Evolutionary conservation across 2,113 vertebrate species (phyloP), one percentile per base, ranked within the genome.

Genomic region (Benitochromis conjunctus): DNA sequence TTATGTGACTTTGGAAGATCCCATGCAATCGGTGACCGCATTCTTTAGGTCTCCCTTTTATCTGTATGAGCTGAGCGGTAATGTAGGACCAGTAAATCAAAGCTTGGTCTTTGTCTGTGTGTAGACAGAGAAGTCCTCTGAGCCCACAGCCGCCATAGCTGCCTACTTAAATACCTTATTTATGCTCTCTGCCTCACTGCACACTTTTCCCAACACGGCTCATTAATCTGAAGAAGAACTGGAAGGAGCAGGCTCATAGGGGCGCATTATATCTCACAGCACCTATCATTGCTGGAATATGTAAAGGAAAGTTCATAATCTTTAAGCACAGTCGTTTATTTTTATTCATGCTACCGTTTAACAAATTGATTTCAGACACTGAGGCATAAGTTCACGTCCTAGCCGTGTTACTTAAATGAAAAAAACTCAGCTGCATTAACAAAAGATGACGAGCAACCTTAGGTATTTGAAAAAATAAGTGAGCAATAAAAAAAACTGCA

Each of bases 81-180:
- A 89, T 78, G 88, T 81, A 6, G 84, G 34, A 80, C 64, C 93
- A 88, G 91, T 94, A 95, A 95, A 96, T 96, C 94, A 94, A 88
- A 85, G 85, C 86, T 76, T 1, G 55, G 53, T 79, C 91, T 94
- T 94, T 94, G 92, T 94, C 90, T 91, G 86, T 88, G 88, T 84
- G 92, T 62, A 92, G 93, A 93, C 91, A 79, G 85, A 93, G 88
- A 43, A 62, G 77, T 89, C 88, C 82, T 41, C 90, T 41, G 86
- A 93, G 91, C 91, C 87, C 91, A 87, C 92, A 92, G 91, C 91
- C 91, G 84, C 90, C 93, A 91, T 92, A 86, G 90, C 93, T 86
- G 89, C 91, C 94, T 92, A 93, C 93, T 96, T 95, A 96, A 92
- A 95, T 89, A 89, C 93, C 89, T 94, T 94, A 95, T 95, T 95